Percentiles rank a stretch among this genome's conserved stretches.
Conservation (phyloP, 2,113 vertebrate genomes). For the Meleagris gallopavo region DNA sequence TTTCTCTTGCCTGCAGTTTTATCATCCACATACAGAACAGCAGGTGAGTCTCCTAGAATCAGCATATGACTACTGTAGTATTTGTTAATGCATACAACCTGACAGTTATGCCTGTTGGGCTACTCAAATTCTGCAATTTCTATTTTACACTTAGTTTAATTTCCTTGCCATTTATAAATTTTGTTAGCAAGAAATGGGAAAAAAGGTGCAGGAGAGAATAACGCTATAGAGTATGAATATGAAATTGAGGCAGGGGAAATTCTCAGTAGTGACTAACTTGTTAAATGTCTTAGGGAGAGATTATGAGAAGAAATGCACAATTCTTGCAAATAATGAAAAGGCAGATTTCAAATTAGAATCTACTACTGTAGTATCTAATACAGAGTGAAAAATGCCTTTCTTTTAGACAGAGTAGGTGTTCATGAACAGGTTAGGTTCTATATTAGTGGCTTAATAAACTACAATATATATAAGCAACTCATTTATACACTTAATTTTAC, state of each 20-base stretch:
- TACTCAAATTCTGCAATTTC: background rate
- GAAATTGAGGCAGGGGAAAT: background rate
- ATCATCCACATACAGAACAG: background rate
- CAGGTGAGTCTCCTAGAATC: background rate
- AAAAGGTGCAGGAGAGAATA: background rate
- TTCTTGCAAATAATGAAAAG: background rate
- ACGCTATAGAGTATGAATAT: background rate
- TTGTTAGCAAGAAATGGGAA: background rate
- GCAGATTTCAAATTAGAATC: background rate
- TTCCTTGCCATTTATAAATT: background rate
- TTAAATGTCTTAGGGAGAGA: background rate
- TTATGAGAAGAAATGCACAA: background rate
- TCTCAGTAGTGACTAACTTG: background rate
- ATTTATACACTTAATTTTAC: constrained; percentile 47
- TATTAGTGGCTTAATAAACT: background rate
- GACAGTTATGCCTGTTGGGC: background rate
- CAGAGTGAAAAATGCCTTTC: background rate
- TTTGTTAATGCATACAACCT: background rate
- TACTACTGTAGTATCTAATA: background rate
- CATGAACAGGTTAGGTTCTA: background rate
- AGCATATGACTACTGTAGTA: background rate
- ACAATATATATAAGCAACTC: background rate
- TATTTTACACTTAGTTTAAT: background rate
- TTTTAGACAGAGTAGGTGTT: background rate
- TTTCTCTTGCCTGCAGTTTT: background rate